phyloP scores from a whole-genome alignment of 1,140 invertebrate genomes.

The Tetraneura akinire region DNA sequence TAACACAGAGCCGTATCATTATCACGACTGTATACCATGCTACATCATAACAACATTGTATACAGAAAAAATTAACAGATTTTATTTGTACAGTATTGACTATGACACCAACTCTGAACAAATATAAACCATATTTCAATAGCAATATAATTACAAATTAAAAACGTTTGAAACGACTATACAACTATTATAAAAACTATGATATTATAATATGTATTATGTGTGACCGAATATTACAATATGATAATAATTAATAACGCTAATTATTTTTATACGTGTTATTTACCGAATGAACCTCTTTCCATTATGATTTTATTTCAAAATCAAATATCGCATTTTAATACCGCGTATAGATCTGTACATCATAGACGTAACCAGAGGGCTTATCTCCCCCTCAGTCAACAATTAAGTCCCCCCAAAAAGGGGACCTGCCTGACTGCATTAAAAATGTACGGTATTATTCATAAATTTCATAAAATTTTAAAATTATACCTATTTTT shows the following conservation, averaged over 20 bases:
- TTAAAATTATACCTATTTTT: too few relatives aligned
- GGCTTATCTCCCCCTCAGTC: too few relatives aligned
- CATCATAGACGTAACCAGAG: too few relatives aligned
- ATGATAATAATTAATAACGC: conserved; percentile 7
- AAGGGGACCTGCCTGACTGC: too few relatives aligned
- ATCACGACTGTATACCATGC: background rate
- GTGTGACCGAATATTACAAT: too few relatives aligned
- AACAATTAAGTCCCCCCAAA: too few relatives aligned
- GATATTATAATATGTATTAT: too few relatives aligned
- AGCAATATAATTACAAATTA: conserved; percentile 1
- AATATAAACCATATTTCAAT: conserved; percentile 38
- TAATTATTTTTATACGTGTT: background rate
- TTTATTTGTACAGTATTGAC: conserved; percentile 15
- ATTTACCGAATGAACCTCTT: background rate
- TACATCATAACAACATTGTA: too few relatives aligned
- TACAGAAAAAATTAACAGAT: conserved; percentile 38
- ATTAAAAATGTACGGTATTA: too few relatives aligned
- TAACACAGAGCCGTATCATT: background rate
- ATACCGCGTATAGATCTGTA: background rate
- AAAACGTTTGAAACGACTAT: background rate
- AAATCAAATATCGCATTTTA: conserved; percentile 8
- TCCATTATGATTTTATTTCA: background rate
- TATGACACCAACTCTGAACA: background rate
- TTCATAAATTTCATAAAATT: too few relatives aligned
- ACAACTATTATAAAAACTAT: too few relatives aligned